These are phyloP conservation scores for Oreochromis aureus DNA, from an alignment of 2,113 vertebrate genomes.

Conservation along the genomic window DNA sequence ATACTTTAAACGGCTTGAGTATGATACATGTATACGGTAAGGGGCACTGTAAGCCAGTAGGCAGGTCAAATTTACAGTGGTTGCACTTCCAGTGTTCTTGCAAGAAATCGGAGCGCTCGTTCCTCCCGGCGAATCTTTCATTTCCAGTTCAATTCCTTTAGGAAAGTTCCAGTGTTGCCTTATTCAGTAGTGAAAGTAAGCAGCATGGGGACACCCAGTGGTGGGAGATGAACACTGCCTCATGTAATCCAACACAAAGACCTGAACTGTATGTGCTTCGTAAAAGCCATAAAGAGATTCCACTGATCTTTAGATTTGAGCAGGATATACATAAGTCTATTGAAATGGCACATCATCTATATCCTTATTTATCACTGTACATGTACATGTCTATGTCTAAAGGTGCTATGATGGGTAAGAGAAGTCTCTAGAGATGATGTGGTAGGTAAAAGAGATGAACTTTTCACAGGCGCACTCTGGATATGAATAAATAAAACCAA, in stretches of 20 bases:
- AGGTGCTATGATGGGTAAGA: slow-evolving; percentile 16
- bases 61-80: slow-evolving; percentile 41
- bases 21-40: not conserved
- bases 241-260: not conserved
- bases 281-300: slow-evolving; percentile 10
- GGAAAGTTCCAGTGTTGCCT: slow-evolving; percentile 20
- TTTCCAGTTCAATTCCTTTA: not conserved
- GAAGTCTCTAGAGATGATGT: slow-evolving; percentile 22
- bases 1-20: slow-evolving; percentile 7
- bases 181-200: slow-evolving; percentile 15
- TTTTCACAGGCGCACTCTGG: slow-evolving; percentile 23
- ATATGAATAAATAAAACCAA: slow-evolving; percentile 67
- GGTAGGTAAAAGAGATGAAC: not conserved
- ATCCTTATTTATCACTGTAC: slow-evolving; percentile 34
- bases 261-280: slow-evolving; percentile 26
- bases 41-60: slow-evolving; percentile 2
- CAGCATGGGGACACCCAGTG: slow-evolving; percentile 48
- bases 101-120: not conserved
- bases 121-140: not conserved
- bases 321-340: slow-evolving; percentile 43
- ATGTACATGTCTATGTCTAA: slow-evolving; percentile 37
- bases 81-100: slow-evolving; percentile 43
- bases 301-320: slow-evolving; percentile 8
- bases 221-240: slow-evolving; percentile 10
- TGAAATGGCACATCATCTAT: slow-evolving; percentile 66